phyloP scores from a whole-genome alignment of 2,888 invertebrate genomes.

The Tineola bisselliella region DNA sequence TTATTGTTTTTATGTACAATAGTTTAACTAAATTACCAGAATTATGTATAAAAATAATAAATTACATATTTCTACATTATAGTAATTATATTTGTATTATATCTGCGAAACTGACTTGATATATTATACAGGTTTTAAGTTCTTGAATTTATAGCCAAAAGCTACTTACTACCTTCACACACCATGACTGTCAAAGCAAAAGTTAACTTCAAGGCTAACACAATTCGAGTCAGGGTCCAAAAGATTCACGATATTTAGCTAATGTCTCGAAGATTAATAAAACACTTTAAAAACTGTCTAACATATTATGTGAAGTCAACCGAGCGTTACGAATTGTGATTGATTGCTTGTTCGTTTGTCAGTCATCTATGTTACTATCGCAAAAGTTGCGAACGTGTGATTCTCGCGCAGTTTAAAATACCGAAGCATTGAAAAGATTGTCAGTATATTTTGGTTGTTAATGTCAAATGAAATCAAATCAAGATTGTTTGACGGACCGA shows the following conservation, averaged over 20 bases:
- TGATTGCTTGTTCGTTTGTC: constrained; percentile 12
- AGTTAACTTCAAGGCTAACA: neutral
- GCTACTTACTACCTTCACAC: neutral
- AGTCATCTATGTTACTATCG: neutral
- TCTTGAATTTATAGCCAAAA: neutral
- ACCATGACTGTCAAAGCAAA: constrained; percentile 7
- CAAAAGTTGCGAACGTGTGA: neutral
- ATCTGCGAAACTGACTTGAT: no score
- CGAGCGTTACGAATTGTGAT: constrained; percentile 14
- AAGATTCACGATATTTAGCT: constrained; percentile 7
- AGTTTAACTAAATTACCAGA: no score
- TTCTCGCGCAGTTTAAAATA: neutral
- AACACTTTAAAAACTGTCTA: constrained; percentile 4
- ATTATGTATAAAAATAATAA: no score
- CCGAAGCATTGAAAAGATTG: constrained; percentile 3
- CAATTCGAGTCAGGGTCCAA: neutral
- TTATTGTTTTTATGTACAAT: no score
- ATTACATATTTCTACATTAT: no score
- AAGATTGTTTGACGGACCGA: neutral
- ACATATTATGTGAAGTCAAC: constrained; percentile 7
- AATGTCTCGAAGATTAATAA: constrained; percentile 4
- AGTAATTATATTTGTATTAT: no score
- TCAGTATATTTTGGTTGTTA: neutral
- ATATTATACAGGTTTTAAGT: neutral
- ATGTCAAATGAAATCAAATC: constrained; percentile 11